Evolutionary conservation across 2,113 vertebrate species (phyloP), one percentile per base, ranked within the genome.

Genomic region (Seriola dumerili): DNA sequence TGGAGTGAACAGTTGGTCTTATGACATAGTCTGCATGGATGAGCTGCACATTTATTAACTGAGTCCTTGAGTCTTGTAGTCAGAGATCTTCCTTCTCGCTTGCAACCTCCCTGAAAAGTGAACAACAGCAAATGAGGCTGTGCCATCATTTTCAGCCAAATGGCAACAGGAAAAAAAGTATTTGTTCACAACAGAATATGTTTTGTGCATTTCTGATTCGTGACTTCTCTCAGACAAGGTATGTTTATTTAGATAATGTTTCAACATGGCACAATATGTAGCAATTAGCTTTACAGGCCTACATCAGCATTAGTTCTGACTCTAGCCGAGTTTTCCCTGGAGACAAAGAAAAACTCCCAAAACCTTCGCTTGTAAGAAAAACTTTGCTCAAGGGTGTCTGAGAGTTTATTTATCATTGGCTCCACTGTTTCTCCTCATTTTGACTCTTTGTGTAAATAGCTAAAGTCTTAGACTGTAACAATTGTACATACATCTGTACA

Each of bases 121-220:
- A 42, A 42, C 40, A 42, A 69, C 61, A 61, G 52, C 42, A 76
- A 85, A 80, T 40, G 65, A 64, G n/a, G 2, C 46, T 54, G 55
- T 73, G 70, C 57, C 74, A 29, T 69, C 8, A 55, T 69, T 74
- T 74, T 79, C 36, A 84, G 64, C 38, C 76, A 70, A 70, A 75
- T 70, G 40, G 40, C 8, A 65, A 34, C 64, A 65, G 46, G 55
- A 46, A 62, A 75, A 57, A 34, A 21, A 23, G 21, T 54, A 23
- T 54, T 54, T 54, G 8, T 54, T 21, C 21, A 23, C 52, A 54
- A 11, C 21, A 54, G 9, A 23, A 11, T 54, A 54, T 50, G 16
- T 54, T 9, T 54, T 54, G 21, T n/a, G 5, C 50, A n/a, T 23
- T 54, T 21, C 52, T 54, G 8, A 54, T 23, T 52, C 19, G 1